Conservation (phyloP, 1,140 invertebrate genomes). For the Antheraea pernyi region DNA sequence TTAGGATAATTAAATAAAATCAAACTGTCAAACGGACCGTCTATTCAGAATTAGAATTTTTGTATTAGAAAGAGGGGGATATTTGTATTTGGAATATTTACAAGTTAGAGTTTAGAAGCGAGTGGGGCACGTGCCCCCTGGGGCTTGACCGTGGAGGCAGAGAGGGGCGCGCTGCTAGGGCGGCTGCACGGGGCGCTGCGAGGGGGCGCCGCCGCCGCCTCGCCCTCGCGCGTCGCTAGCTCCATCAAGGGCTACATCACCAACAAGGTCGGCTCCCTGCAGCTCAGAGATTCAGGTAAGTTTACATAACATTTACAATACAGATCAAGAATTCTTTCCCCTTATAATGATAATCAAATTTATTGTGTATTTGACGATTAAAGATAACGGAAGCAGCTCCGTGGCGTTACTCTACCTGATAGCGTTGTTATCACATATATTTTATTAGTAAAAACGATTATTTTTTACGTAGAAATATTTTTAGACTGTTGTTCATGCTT, state of each 20-base stretch:
- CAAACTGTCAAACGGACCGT: neutral
- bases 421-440: no score
- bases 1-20: neutral
- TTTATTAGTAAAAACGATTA: no score
- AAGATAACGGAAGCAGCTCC: no score
- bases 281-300: conserved; percentile 70
- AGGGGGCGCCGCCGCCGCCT: conserved; percentile 75
- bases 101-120: conserved; percentile 28
- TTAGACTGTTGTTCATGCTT: no score
- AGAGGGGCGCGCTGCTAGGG: conserved; percentile 73
- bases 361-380: no score
- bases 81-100: conserved; percentile 5
- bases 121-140: conserved; percentile 48
- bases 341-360: no score
- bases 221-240: conserved; percentile 65
- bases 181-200: conserved; percentile 75
- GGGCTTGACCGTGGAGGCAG: conserved; percentile 80
- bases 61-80: neutral
- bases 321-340: neutral
- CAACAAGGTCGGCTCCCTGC: conserved; percentile 68
- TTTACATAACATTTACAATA: neutral
- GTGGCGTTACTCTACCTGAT: no score
- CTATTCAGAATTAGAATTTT: neutral
- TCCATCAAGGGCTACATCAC: conserved; percentile 67
- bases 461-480: no score